Percentiles rank a stretch among this genome's conserved stretches.
Evolutionary conservation across 2,797 vertebrate species (phyloP).

Genomic region (Leuciscus waleckii): DNA sequence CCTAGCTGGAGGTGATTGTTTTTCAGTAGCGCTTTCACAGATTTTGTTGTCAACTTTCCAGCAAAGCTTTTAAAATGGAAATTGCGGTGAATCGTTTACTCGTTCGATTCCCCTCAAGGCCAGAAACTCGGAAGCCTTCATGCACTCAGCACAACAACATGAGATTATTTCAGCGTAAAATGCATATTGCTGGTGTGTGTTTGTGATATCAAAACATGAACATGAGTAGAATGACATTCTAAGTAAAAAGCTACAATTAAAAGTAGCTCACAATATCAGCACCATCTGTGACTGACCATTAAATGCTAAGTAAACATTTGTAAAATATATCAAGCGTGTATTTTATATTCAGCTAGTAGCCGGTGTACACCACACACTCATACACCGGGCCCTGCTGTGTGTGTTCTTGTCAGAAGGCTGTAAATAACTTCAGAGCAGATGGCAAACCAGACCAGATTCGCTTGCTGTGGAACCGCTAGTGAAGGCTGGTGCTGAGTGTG

Average conservation of each 20-base stretch:
- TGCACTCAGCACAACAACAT: neutral
- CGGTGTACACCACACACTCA: neutral
- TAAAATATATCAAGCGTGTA: neutral
- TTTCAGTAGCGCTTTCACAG: slow-evolving; percentile 23
- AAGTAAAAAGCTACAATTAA: neutral
- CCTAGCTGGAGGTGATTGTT: slow-evolving; percentile 53
- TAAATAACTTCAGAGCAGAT: slow-evolving; percentile 61
- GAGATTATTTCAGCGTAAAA: neutral
- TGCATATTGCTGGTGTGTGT: neutral
- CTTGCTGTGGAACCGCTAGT: slow-evolving; percentile 11
- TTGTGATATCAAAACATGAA: neutral
- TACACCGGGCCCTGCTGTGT: slow-evolving; percentile 32
- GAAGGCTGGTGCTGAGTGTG: neutral
- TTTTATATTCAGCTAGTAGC: slow-evolving; percentile 8
- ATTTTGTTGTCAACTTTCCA: slow-evolving; percentile 56
- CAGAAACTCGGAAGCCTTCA: slow-evolving; percentile 3
- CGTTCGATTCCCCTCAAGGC: slow-evolving; percentile 42
- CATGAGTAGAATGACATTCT: neutral
- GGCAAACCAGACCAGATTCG: slow-evolving; percentile 43
- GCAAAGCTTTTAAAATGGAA: slow-evolving; percentile 59
- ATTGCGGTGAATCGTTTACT: slow-evolving; percentile 47
- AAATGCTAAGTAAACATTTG: slow-evolving; percentile 14
- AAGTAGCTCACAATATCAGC: neutral
- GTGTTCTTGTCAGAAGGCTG: slow-evolving; percentile 49
- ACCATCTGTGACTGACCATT: slow-evolving; percentile 28